phyloP scores from a whole-genome alignment of 1,140 invertebrate genomes.

The Drosophila parabipectinata region DNA sequence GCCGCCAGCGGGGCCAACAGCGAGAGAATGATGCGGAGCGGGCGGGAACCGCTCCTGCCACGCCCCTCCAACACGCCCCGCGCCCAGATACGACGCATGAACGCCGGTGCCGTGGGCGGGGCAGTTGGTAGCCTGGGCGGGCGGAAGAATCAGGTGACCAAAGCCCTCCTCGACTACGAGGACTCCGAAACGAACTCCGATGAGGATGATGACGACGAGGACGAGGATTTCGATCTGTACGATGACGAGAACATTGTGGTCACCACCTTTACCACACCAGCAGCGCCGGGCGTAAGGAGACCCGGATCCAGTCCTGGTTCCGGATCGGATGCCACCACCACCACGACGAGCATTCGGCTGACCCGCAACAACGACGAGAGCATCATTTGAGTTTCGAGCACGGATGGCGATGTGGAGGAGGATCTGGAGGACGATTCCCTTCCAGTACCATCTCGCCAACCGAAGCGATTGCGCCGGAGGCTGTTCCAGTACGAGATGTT shows the following conservation, averaged over 20 bases:
- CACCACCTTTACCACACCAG: slow-evolving; percentile 71
- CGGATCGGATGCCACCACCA: slow-evolving; percentile 43
- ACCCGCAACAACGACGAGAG: slow-evolving; percentile 82
- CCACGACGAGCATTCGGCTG: slow-evolving; percentile 74
- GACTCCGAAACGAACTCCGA: slow-evolving; percentile 72
- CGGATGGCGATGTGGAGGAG: slow-evolving; percentile 22
- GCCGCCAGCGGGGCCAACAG: slow-evolving; percentile 47
- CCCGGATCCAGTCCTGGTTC: slow-evolving; percentile 40
- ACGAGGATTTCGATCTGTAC: slow-evolving; percentile 82
- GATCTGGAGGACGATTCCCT: slow-evolving; percentile 10
- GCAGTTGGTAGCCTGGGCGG: slow-evolving; percentile 49
- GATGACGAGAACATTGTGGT: slow-evolving; percentile 83
- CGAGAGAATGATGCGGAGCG: slow-evolving; percentile 53
- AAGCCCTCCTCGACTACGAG: slow-evolving; percentile 71
- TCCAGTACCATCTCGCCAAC: not conserved
- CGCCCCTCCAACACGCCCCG: slow-evolving; percentile 73
- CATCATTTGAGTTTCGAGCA: slow-evolving; percentile 76
- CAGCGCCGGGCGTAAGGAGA: slow-evolving; percentile 40
- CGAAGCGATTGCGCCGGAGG: slow-evolving; percentile 1
- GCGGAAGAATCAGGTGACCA: slow-evolving; percentile 72
- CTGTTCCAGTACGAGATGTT: slow-evolving; percentile 70
- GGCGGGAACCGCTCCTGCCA: slow-evolving; percentile 74
- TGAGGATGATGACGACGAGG: slow-evolving; percentile 80
- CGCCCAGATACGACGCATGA: slow-evolving; percentile 74
- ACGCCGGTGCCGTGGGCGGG: slow-evolving; percentile 59